Conservation (phyloP, 2,888 invertebrate species). For the Tromatobia lineatoria region DNA sequence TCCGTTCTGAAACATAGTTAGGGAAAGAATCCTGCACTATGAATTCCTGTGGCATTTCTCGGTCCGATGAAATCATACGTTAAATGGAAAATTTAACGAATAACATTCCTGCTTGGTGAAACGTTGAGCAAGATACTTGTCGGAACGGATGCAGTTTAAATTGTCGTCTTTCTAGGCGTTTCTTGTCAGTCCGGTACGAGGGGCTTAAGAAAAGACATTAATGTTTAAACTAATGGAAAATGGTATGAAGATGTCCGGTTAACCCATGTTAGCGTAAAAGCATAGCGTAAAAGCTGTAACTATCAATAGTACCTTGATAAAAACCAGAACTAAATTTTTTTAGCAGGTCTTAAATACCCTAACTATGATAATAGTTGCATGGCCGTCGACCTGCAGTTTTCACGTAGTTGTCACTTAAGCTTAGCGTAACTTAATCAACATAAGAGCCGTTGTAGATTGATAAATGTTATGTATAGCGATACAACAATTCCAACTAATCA, state of each 20-base stretch:
- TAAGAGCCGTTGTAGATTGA: not conserved
- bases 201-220: not conserved
- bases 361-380: too few relatives aligned
- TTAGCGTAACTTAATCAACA: not conserved
- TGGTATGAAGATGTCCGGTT: not conserved
- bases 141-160: not conserved
- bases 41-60: not conserved
- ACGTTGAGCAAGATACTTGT: not conserved
- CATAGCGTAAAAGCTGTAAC: not conserved
- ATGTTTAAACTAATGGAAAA: not conserved
- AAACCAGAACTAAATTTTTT: too few relatives aligned
- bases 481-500: not conserved
- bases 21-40: not conserved
- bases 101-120: constrained; percentile 6
- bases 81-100: constrained; percentile 13
- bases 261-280: not conserved
- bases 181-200: not conserved
- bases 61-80: not conserved
- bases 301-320: not conserved
- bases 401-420: not conserved
- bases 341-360: too few relatives aligned
- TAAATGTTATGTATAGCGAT: not conserved
- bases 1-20: not conserved
- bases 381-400: too few relatives aligned
- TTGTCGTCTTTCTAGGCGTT: not conserved